Base-by-base conservation (phyloP, 2,888 invertebrate species). In the Cepaea hortensis region DNA sequence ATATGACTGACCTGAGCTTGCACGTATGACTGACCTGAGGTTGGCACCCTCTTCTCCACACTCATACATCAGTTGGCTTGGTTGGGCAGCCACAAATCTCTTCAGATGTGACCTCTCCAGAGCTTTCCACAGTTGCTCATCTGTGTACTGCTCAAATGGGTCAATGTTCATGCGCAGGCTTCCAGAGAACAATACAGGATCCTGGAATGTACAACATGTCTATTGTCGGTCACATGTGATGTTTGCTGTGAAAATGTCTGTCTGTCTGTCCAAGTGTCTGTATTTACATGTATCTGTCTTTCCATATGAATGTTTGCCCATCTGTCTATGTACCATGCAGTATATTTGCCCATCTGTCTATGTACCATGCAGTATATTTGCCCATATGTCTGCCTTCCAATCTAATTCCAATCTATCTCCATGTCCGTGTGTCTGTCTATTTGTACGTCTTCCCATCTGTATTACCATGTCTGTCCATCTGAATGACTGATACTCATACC, bases 31-130 rank as follows among this genome's bases (percentile, higher is more conserved):
- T 61, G 4, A 88, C 88, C 88, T 88, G 75, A 88, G 85, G 76
- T 87, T 88, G 0, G 79, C n/a, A 3, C 87, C 88, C 68, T 88
- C 88, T 73, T 88, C 88, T 35, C 88, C 87, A 75, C 87, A 87
- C 50, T 85, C 80, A 55, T 85, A 87, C 77, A 75, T n/a, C 20
- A 88, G 84, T 5, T 73, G 62, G 3, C 85, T 86, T 4, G 84
- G 86, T 70, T 87, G 84, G 3, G n/a, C 50, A 18, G 70, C 15
- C 11, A 88, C 88, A 50, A 87, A 79, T 3, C 72, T 35, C n/a
- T 85, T 86, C 23, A 88, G 68, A 61, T 88, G 88, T 5, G 88
- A 82, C 23, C 84, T 61, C 61, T 87, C 88, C n/a, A 88, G 55
- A 20, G 87, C 88, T 50, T 18, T 81, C 88, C 88, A 88, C 68